phyloP scores from a whole-genome alignment of 2,113 vertebrate species.

The Sylvicapra grimmia region DNA sequence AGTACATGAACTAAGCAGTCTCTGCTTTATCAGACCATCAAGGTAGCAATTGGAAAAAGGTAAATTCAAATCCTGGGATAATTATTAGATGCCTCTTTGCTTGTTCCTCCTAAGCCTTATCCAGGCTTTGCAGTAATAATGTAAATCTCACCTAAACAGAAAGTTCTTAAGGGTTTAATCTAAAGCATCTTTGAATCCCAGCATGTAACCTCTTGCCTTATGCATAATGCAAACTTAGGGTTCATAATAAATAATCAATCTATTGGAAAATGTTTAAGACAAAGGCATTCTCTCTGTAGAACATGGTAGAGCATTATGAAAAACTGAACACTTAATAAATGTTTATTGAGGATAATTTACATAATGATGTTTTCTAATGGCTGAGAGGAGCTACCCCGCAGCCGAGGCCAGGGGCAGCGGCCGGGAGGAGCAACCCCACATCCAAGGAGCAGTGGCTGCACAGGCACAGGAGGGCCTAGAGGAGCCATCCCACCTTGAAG shows the following conservation, averaged over 20 bases:
- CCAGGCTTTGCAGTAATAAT: neutral
- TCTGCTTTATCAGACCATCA: neutral
- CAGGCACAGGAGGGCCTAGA: too few species aligned
- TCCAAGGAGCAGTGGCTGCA: too few species aligned
- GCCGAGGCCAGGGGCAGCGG: too few species aligned
- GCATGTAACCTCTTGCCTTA: neutral
- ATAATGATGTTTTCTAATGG: neutral
- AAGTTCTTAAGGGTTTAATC: neutral
- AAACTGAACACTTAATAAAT: neutral
- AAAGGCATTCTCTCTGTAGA: neutral
- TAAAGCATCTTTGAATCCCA: neutral
- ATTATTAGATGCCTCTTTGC: neutral
- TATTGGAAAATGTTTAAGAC: neutral
- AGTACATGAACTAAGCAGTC: neutral
- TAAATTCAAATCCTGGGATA: neutral
- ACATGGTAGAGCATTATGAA: neutral
- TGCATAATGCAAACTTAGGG: neutral
- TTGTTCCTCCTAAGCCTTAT: neutral
- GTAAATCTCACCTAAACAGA: neutral
- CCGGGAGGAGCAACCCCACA: too few species aligned
- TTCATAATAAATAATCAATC: neutral
- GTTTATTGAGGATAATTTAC: neutral
- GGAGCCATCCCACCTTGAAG: too few species aligned
- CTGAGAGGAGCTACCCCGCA: too few species aligned
- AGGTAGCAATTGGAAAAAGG: neutral